Percentiles rank a stretch among this genome's conserved stretches.
These are phyloP conservation scores for Artibeus lituratus DNA, from an alignment of 2,797 vertebrate genomes.

Conservation along the genomic window DNA sequence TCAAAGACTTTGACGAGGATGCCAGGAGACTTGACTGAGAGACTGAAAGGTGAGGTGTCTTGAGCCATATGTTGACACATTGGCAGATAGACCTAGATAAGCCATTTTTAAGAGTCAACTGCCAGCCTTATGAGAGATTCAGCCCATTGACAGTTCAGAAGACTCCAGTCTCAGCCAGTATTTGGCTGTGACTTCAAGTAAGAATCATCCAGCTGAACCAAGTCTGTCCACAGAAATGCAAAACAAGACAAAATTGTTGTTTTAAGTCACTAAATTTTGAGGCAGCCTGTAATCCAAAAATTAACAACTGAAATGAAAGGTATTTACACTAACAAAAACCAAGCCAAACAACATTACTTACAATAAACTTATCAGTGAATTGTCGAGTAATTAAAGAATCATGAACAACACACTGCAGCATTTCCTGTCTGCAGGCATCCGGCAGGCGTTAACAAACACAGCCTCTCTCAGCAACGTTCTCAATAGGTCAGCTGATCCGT, in stretches of 20 bases:
- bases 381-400: not conserved
- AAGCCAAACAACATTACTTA: not conserved
- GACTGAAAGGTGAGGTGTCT: not conserved
- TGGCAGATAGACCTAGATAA: not conserved
- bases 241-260: not conserved
- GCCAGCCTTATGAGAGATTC: not conserved
- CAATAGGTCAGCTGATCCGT: not conserved
- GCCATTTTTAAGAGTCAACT: not conserved
- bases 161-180: not conserved
- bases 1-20: not conserved
- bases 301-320: not conserved
- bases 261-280: not conserved
- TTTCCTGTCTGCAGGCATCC: not conserved
- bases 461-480: not conserved
- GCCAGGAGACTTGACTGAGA: not conserved
- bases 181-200: not conserved
- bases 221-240: not conserved
- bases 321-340: not conserved
- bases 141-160: fast-evolving
- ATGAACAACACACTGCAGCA: not conserved
- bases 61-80: not conserved
- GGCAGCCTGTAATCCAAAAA: not conserved
- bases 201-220: not conserved
- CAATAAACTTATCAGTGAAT: not conserved
- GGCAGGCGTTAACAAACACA: not conserved